Evolutionary conservation across 2,797 vertebrate species (phyloP).

Genomic region (Aplochiton taeniatus): DNA sequence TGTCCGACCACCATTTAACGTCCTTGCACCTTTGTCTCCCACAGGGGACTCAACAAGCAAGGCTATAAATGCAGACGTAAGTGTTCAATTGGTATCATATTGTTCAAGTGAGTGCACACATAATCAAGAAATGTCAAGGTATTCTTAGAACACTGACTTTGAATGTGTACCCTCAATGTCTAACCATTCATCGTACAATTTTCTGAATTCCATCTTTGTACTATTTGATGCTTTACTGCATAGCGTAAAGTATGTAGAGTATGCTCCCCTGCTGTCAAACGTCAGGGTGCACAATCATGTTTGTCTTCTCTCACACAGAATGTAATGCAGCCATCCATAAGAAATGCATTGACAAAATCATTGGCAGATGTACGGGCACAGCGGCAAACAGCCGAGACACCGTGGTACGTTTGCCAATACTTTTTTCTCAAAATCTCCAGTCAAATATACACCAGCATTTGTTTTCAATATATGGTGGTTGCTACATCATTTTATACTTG

Average conservation of each 20-base stretch:
- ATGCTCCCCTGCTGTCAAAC: slow-evolving; percentile 2
- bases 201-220: too few species aligned
- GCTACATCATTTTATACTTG: too few species aligned
- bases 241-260: too few species aligned
- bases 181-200: too few species aligned
- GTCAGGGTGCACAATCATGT: slow-evolving; percentile 10
- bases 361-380: slow-evolving; percentile 96
- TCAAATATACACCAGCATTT: too few species aligned
- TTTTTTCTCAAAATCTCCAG: background rate
- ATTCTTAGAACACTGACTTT: too few species aligned
- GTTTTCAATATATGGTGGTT: too few species aligned
- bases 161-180: too few species aligned
- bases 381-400: slow-evolving; percentile 96
- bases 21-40: slow-evolving; percentile 21
- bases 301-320: slow-evolving; percentile 74
- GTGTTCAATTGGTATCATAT: slow-evolving; percentile 37
- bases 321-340: slow-evolving; percentile 99
- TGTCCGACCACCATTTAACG: too few species aligned
- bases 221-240: too few species aligned
- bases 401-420: slow-evolving; percentile 67
- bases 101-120: background rate
- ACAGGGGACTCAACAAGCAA: slow-evolving; percentile 84
- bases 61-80: slow-evolving; percentile 83
- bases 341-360: slow-evolving; percentile 99
- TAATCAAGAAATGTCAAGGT: background rate